Evolutionary conservation across 2,113 vertebrate species (phyloP).

Genomic region (Struthio camelus): DNA sequence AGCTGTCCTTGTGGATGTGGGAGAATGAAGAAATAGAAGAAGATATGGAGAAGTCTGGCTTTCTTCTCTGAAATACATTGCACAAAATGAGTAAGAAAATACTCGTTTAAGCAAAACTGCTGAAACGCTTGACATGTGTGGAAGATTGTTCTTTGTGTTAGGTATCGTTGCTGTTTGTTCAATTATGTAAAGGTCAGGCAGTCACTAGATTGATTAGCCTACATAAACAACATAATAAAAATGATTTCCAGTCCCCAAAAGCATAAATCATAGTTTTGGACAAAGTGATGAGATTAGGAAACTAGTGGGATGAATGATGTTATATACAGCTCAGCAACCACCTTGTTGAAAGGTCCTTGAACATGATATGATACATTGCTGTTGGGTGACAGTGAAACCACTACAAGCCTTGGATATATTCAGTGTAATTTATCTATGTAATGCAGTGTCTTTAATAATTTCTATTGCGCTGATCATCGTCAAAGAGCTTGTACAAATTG

Average conservation of each 20-base stretch:
- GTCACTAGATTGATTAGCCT: background rate
- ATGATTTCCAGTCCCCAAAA: background rate
- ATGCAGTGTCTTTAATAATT: background rate
- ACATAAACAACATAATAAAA: background rate
- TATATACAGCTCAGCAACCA: background rate
- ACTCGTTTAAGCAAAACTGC: background rate
- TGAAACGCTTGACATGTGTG: background rate
- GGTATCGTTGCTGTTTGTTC: background rate
- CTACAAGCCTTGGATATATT: background rate
- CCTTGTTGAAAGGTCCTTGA: background rate
- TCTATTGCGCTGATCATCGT: background rate
- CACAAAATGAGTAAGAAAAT: background rate
- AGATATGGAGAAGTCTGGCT: background rate
- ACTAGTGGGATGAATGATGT: background rate
- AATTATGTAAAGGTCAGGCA: background rate
- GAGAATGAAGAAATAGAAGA: background rate
- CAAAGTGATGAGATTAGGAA: background rate
- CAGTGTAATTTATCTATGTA: background rate
- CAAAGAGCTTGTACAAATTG: background rate
- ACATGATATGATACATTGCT: background rate
- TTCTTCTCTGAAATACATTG: background rate
- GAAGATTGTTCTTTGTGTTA: background rate
- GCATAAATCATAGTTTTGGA: background rate
- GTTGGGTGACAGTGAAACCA: background rate
- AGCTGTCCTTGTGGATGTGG: background rate